These are phyloP conservation scores for Synanthedon tipuliformis DNA, from an alignment of 2,888 invertebrate genomes.

Conservation along the genomic window DNA sequence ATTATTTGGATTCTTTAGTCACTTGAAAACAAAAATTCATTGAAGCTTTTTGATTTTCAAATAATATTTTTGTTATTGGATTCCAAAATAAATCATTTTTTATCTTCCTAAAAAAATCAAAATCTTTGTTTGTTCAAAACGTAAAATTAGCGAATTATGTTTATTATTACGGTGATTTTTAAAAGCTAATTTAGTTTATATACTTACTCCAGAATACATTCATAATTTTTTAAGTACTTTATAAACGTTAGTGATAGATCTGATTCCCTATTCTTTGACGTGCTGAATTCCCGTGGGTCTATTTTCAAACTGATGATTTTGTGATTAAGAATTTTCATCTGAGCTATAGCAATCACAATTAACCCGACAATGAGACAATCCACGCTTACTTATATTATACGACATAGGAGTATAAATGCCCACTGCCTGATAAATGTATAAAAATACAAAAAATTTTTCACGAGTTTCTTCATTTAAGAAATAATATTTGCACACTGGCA, in stretches of 20 bases:
- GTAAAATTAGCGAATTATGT: not conserved
- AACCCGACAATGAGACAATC: slow-evolving; percentile 44
- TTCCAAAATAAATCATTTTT: too few relatives aligned
- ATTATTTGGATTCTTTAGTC: not conserved
- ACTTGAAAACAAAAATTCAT: slow-evolving; percentile 6
- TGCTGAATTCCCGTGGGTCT: not conserved
- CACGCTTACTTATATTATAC: slow-evolving; percentile 36
- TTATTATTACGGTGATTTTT: not conserved
- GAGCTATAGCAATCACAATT: slow-evolving; percentile 27
- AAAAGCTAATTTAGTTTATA: slow-evolving; percentile 40
- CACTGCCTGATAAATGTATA: slow-evolving; percentile 36
- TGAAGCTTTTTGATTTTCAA: too few relatives aligned
- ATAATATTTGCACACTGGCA: slow-evolving; percentile 21
- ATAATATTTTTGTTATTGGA: too few relatives aligned
- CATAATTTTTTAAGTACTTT: not conserved
- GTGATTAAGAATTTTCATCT: slow-evolving; percentile 31
- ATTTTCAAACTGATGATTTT: slow-evolving; percentile 14
- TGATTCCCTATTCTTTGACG: not conserved
- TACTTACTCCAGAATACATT: slow-evolving; percentile 3
- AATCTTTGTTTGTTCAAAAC: too few relatives aligned
- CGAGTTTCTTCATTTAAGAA: slow-evolving; percentile 37
- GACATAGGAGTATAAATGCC: slow-evolving; percentile 46
- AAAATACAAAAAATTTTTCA: slow-evolving; percentile 26
- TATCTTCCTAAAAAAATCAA: too few relatives aligned
- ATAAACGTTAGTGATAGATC: not conserved